These are phyloP conservation scores for Platalea minor DNA, from an alignment of 2,797 vertebrate genomes.

Conservation along the genomic window DNA sequence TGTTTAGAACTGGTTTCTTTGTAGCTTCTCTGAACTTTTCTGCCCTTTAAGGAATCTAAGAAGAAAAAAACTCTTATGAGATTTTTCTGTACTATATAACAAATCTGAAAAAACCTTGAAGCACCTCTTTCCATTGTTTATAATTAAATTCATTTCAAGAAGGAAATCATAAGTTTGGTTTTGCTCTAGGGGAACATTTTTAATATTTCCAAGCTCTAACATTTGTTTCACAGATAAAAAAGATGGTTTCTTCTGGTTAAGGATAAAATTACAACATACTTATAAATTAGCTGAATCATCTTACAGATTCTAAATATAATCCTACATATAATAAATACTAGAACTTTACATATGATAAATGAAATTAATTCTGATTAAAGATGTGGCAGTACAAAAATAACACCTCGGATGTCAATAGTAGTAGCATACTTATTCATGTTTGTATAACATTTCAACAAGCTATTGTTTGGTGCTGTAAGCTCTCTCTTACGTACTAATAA, in stretches of 20 bases:
- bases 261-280: background rate
- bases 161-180: background rate
- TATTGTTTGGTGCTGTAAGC: background rate
- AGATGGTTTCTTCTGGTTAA: background rate
- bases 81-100: background rate
- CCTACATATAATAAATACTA: background rate
- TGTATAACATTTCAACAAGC: background rate
- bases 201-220: background rate
- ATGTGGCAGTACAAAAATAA: background rate
- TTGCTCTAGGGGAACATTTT: background rate
- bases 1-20: background rate
- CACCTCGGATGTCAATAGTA: background rate
- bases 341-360: background rate
- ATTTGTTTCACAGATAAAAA: background rate
- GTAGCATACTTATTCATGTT: background rate
- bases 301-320: background rate
- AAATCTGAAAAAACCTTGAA: background rate
- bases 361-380: background rate
- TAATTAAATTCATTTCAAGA: background rate
- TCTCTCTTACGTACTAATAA: background rate
- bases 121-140: background rate
- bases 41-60: background rate
- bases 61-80: background rate
- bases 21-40: background rate
- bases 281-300: background rate